Evolutionary conservation across 2,113 vertebrate genomes (phyloP), one percentile per base, ranked within the genome.

Genomic region (Melanerpes aurifrons): DNA sequence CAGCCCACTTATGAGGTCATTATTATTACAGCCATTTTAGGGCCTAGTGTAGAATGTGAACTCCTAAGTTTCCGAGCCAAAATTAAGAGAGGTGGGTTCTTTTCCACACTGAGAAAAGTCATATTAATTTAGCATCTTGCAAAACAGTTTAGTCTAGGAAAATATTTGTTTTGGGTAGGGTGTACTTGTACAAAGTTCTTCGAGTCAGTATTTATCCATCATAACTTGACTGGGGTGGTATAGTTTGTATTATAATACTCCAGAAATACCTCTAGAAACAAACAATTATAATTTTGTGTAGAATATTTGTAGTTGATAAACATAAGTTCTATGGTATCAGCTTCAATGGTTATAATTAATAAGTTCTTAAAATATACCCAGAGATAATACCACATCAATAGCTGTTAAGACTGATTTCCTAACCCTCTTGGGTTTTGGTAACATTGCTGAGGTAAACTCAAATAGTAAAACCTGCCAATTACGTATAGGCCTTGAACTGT

Each of bases 11-110:
- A 80, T 20, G 53, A 93, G 74, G 53, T 85, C 78, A 56, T 85
- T 92, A 70, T 89, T 92, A 80, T 82, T 95, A 72, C 37, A 89
- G 16, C 57, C 53, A 71, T 91, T 94, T 92, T 85, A 91, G 59
- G 28, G 25, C 43, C 63, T 87, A 18, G 8, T n/a, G 16, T 82
- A 76, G 76, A 73, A 47, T 62, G n/a, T 45, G 50, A 89, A 29
- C 54, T 82, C 82, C 0, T 20, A 80, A 77, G 61, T 91, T 47
- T 89, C 31, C 72, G 68, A 79, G 35, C 88, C 56, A 86, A 64
- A 57, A 89, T 76, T 85, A 87, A 61, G 69, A 76, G 50, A 35
- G 14, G 4, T 9, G 3, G 1, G 16, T 6, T 82, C 22, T 67
- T 92, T 86, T 89, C 63, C 59, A n/a, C 40, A 20, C 21, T 53